Conservation (phyloP, 1,140 invertebrate species). For the Zaprionus vittiger region DNA sequence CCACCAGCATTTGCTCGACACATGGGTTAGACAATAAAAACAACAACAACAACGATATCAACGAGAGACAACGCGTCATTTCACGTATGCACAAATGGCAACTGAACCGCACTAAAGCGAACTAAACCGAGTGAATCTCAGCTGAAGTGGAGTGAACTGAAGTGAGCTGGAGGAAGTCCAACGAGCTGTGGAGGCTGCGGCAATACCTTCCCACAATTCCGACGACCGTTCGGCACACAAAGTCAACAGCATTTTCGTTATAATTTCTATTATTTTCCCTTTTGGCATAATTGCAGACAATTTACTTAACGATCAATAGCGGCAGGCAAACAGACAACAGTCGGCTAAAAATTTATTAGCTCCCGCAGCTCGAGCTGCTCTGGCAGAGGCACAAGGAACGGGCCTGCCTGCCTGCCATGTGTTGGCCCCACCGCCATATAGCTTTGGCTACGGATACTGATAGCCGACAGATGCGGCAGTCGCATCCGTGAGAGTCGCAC, state of each 20-base stretch:
- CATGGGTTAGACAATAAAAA: slow-evolving; percentile 38
- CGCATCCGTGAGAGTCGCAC: slow-evolving; percentile 71
- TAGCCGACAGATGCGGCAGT: slow-evolving; percentile 34
- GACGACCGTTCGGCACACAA: slow-evolving; percentile 46
- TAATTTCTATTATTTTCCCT: slow-evolving; percentile 83
- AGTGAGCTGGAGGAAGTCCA: slow-evolving; percentile 1
- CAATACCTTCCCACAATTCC: slow-evolving; percentile 64
- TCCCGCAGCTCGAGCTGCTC: slow-evolving; percentile 67
- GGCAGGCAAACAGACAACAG: slow-evolving; percentile 65
- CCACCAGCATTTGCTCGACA: slow-evolving; percentile 69
- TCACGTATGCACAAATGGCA: slow-evolving; percentile 69
- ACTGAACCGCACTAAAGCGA: slow-evolving; percentile 19
- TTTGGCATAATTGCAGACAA: slow-evolving; percentile 83
- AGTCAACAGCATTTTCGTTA: slow-evolving; percentile 80
- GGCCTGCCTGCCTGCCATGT: slow-evolving; percentile 48
- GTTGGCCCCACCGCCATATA: slow-evolving; percentile 58
- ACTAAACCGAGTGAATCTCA: not conserved
- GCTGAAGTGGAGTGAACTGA: slow-evolving; percentile 5
- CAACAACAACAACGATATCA: slow-evolving; percentile 37
- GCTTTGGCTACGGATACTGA: slow-evolving; percentile 32
- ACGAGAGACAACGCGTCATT: slow-evolving; percentile 52
- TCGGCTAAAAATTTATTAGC: slow-evolving; percentile 78
- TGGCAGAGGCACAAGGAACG: slow-evolving; percentile 36
- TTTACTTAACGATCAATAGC: slow-evolving; percentile 83
- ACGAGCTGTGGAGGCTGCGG: not conserved